Percentiles rank a stretch among this genome's conserved stretches.
phyloP scores from a whole-genome alignment of 2,888 invertebrate genomes.

The Automeris io region DNA sequence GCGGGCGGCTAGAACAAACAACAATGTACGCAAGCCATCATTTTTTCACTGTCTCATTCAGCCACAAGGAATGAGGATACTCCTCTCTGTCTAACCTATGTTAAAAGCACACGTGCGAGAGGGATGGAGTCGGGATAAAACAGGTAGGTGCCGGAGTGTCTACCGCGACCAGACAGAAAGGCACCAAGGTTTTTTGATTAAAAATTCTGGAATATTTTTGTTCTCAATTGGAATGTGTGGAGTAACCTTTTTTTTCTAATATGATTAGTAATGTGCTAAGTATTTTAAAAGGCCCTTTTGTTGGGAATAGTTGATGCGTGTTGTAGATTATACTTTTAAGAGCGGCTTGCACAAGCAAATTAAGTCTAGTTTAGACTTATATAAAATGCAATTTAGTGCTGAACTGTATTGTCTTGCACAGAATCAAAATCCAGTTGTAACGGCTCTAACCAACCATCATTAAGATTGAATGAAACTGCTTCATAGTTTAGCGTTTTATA shows the following conservation, averaged over 20 bases:
- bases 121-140: constrained; percentile 42
- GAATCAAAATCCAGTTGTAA: too few species aligned
- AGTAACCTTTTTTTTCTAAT: constrained; percentile 9
- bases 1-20: constrained; percentile 75
- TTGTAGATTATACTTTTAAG: too few species aligned
- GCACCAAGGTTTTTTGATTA: constrained; percentile 46
- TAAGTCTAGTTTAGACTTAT: too few species aligned
- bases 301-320: too few species aligned
- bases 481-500: too few species aligned
- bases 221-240: constrained; percentile 25
- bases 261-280: constrained; percentile 5
- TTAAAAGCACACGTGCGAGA: constrained; percentile 15
- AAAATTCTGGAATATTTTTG: constrained; percentile 33
- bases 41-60: constrained; percentile 36
- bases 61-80: constrained; percentile 25
- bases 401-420: too few species aligned
- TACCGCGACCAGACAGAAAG: constrained; percentile 59
- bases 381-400: too few species aligned
- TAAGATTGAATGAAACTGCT: too few species aligned
- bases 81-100: constrained; percentile 17
- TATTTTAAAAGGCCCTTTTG: constrained; percentile 1
- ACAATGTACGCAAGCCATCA: constrained; percentile 26
- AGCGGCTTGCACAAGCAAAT: too few species aligned
- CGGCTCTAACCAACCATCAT: too few species aligned
- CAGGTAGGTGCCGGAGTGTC: constrained; percentile 72